Percentiles rank a stretch among this genome's conserved stretches.
These are phyloP conservation scores for Hydrolagus colliei DNA, from an alignment of 2,797 vertebrate species.

Conservation along the genomic window DNA sequence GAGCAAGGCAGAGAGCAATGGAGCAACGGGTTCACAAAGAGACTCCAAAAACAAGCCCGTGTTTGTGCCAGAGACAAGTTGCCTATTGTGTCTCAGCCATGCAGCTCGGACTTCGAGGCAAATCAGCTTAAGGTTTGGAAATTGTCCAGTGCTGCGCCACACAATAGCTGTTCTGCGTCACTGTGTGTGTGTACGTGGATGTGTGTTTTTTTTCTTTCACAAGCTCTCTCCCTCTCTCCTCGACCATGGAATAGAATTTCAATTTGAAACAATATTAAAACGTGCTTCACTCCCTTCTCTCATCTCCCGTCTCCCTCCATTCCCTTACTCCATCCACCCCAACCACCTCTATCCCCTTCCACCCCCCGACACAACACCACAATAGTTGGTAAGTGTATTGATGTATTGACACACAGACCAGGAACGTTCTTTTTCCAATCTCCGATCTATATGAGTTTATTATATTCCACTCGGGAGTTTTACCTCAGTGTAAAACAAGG, in stretches of 20 bases:
- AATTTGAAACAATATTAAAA: too few relatives aligned
- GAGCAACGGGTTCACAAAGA: background rate
- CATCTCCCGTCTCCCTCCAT: too few relatives aligned
- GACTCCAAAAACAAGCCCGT: slow-evolving; percentile 5
- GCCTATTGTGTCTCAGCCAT: slow-evolving; percentile 24
- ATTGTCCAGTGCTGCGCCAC: background rate
- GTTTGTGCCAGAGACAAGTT: slow-evolving; percentile 11
- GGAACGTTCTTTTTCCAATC: background rate
- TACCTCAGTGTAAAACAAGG: too few relatives aligned
- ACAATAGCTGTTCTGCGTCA: background rate
- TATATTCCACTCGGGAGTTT: too few relatives aligned
- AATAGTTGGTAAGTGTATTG: too few relatives aligned
- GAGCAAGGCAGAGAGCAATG: background rate
- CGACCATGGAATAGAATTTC: background rate
- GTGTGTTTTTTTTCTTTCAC: too few relatives aligned
- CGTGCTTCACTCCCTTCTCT: too few relatives aligned
- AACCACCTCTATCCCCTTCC: too few relatives aligned
- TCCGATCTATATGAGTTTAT: too few relatives aligned
- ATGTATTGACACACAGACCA: background rate
- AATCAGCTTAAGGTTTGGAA: slow-evolving; percentile 19
- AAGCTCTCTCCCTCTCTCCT: background rate
- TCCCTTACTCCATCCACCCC: too few relatives aligned
- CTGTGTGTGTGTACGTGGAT: background rate
- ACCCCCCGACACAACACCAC: too few relatives aligned
- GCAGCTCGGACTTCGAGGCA: slow-evolving; percentile 2